Percentiles rank a stretch among this genome's conserved stretches.
phyloP scores from a whole-genome alignment of 2,797 vertebrate species.

The Octomys mimax region DNA sequence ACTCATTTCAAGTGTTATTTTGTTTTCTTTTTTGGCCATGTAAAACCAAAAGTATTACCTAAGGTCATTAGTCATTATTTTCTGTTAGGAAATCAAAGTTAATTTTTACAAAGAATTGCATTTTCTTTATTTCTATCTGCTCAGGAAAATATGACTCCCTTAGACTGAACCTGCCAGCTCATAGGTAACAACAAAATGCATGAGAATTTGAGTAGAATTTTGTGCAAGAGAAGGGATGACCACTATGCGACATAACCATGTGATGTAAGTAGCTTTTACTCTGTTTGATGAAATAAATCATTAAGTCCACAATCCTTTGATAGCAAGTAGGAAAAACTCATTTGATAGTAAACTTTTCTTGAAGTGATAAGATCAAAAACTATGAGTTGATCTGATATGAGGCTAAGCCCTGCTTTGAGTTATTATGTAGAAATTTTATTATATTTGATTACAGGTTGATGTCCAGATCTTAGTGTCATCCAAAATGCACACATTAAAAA shows the following conservation, averaged over 20 bases:
- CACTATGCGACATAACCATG: neutral
- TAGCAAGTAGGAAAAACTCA: neutral
- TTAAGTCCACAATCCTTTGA: neutral
- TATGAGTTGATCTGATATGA: neutral
- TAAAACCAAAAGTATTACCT: neutral
- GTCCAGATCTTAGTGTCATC: neutral
- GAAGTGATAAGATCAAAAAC: neutral
- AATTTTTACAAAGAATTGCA: constrained; percentile 8
- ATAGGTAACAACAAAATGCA: neutral
- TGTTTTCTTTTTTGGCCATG: neutral
- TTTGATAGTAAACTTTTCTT: neutral
- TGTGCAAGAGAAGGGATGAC: neutral
- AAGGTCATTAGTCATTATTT: constrained; percentile 32
- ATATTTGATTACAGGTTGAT: neutral
- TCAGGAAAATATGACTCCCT: neutral
- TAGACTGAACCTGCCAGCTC: neutral
- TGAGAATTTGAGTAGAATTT: neutral
- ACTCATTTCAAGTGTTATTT: neutral
- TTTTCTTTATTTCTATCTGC: constrained; percentile 32
- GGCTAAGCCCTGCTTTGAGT: neutral
- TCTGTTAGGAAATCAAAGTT: neutral
- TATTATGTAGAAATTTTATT: neutral
- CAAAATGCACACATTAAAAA: constrained; percentile 19
- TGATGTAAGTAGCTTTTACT: neutral
- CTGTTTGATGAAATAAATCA: neutral